These are phyloP conservation scores for Clavelina lepadiformis DNA, from an alignment of 23 tunicate species.

Conservation along the genomic window DNA sequence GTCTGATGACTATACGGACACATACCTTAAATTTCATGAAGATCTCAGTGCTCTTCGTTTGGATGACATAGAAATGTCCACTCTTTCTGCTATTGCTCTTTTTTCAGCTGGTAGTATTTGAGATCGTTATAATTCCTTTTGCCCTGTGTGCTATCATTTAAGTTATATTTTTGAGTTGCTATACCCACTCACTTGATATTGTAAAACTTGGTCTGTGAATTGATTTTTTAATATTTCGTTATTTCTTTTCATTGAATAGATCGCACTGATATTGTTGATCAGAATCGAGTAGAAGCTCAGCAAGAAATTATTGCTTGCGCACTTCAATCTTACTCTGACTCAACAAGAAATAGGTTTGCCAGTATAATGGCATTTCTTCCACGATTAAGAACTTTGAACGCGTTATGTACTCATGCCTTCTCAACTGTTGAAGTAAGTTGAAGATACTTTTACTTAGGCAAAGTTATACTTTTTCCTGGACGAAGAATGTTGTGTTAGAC, in stretches of 20 bases:
- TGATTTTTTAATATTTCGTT: not conserved
- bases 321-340: slow-evolving; percentile 72
- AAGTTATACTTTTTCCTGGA: not conserved
- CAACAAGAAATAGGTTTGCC: slow-evolving; percentile 53
- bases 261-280: slow-evolving; percentile 49
- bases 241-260: slow-evolving; percentile 18
- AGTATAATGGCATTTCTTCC: slow-evolving; percentile 64
- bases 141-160: no score
- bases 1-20: slow-evolving; percentile 79
- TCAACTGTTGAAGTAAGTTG: slow-evolving; percentile 56
- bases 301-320: slow-evolving; percentile 59
- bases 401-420: slow-evolving; percentile 54
- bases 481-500: no score
- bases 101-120: slow-evolving; percentile 66
- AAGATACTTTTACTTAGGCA: not conserved
- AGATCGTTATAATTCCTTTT: no score
- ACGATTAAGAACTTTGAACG: slow-evolving; percentile 65
- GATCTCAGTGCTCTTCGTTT: slow-evolving; percentile 42
- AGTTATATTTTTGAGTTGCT: no score
- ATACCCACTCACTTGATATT: no score
- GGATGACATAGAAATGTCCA: slow-evolving; percentile 76
- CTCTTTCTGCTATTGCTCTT: slow-evolving; percentile 65
- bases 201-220: not conserved
- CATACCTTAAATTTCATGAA: slow-evolving; percentile 73
- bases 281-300: slow-evolving; percentile 23